Evolutionary conservation across 2,113 vertebrate species (phyloP), one percentile per base, ranked within the genome.

Genomic region (Phoxinus phoxinus): DNA sequence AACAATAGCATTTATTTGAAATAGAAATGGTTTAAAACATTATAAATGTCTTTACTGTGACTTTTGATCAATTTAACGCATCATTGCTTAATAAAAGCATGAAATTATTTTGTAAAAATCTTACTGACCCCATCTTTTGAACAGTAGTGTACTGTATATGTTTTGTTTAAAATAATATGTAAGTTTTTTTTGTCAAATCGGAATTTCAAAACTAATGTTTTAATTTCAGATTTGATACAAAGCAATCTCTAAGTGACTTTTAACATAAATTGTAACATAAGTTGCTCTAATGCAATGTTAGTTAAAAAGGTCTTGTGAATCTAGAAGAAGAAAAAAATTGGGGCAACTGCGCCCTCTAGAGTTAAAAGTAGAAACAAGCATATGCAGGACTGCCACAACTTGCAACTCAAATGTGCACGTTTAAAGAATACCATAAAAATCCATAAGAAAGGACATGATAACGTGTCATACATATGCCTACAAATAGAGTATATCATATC

Each of bases 331-430:
- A 46, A 44, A 53, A 23, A 35, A n/a, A n/a, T n/a, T 75, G 86
- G 86, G 90, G 2, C 80, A 11, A 89, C 83, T 87, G 90, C 87
- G 19, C 92, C 93, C 90, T 91, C 94, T 94, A 89, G 86, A 88
- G 93, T 58, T 81, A 23, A 48, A 12, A 67, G 27, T 51, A 27
- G 32, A 69, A 80, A 25, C 37, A 46, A 41, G 23, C 35, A 63
- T 19, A 61, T 25, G 35, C 6, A 63, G 9, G 2, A 63, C 37
- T n/a, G 21, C 0, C 9, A n/a, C 2, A 76, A 76, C 11, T 25
- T 15, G 2, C 41, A 41, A 74, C 13, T 61, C 13, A 79, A 59
- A 13, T 23, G 11, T 37, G 12, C 11, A 4, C 4, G 19, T 80
- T 80, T 27, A 41, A 61, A 61, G 35, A 63, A 27, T 2, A n/a